A percentile compares a stretch with the other conserved stretches of the same genome.
Conservation (phyloP, 2,888 invertebrate species). For the Theodoxus fluviatilis region DNA sequence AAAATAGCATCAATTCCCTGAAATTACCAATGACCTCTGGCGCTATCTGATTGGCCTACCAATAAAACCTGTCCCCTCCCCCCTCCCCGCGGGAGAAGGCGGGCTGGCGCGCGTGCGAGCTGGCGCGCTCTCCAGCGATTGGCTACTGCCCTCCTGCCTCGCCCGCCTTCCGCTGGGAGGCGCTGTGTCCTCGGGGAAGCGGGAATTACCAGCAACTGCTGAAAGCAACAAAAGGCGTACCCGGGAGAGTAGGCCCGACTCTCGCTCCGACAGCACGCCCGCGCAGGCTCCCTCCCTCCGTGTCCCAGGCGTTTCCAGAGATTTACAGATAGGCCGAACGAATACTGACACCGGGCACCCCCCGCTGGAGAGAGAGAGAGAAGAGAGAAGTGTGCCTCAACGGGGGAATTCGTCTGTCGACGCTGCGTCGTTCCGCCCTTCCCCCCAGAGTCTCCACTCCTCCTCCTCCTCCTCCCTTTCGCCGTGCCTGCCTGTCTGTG, state of each 20-base stretch:
- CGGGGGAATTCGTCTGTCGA: too few relatives aligned
- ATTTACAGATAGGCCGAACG: slow-evolving; percentile 31
- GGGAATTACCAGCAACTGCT: slow-evolving; percentile 38
- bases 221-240: slow-evolving; percentile 62
- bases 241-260: slow-evolving; percentile 54
- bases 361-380: not conserved
- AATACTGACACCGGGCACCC: not conserved
- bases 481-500: too few relatives aligned
- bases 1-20: slow-evolving; percentile 36
- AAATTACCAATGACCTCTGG: slow-evolving; percentile 39
- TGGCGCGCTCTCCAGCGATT: slow-evolving; percentile 33
- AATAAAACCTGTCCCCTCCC: slow-evolving; percentile 30
- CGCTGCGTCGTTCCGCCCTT: too few relatives aligned
- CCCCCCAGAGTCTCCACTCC: too few relatives aligned
- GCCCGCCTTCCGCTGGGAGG: slow-evolving; percentile 37
- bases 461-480: too few relatives aligned
- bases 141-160: slow-evolving; percentile 32
- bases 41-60: slow-evolving; percentile 41
- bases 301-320: slow-evolving; percentile 28
- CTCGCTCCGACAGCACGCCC: slow-evolving; percentile 31
- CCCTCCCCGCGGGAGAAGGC: slow-evolving; percentile 33
- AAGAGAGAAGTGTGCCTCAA: too few relatives aligned
- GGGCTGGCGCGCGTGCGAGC: slow-evolving; percentile 29
- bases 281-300: slow-evolving; percentile 27
- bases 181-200: slow-evolving; percentile 36